Percentiles rank a stretch among this genome's conserved stretches.
Evolutionary conservation across 2,113 vertebrate genomes (phyloP).

Genomic region (Megaceryle torquata): DNA sequence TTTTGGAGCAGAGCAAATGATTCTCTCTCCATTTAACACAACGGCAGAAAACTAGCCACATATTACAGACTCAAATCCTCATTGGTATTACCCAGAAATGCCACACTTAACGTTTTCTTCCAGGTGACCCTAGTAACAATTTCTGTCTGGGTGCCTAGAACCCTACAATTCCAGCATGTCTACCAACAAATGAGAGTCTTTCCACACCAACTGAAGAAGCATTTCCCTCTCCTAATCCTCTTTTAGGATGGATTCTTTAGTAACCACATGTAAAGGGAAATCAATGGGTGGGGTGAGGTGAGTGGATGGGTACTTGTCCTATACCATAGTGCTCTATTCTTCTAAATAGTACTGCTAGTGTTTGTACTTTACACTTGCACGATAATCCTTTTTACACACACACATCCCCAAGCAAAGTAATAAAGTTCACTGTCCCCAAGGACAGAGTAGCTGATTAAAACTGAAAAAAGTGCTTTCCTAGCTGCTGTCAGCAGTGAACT

Average conservation of each 20-base stretch:
- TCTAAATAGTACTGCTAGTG: neutral
- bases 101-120: neutral
- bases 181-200: rapidly evolving
- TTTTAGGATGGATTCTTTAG: neutral
- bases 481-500: neutral
- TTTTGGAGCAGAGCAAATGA: neutral
- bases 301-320: neutral
- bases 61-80: neutral
- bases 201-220: neutral
- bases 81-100: neutral
- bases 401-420: neutral
- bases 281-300: neutral
- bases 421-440: neutral
- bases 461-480: neutral
- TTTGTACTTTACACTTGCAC: neutral
- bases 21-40: neutral
- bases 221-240: neutral
- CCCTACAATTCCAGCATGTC: rapidly evolving
- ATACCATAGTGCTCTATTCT: neutral
- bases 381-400: neutral
- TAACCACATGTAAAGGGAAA: neutral
- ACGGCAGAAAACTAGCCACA: neutral
- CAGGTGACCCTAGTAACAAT: neutral
- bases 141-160: neutral
- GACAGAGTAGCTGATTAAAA: neutral